Conservation (phyloP, 1,140 invertebrate species). For the Phthorimaea operculella region DNA sequence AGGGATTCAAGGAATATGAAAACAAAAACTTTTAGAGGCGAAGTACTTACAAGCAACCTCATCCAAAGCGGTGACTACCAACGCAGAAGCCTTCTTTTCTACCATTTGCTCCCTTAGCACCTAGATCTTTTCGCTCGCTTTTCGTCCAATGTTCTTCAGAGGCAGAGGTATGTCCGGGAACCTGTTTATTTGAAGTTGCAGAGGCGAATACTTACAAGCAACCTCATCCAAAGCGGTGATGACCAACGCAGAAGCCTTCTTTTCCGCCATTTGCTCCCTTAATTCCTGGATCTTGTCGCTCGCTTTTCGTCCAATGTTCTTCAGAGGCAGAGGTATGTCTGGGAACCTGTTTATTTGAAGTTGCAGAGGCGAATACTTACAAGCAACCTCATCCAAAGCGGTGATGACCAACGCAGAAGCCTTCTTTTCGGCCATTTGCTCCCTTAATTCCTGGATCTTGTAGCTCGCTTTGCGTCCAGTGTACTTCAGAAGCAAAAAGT, state of each 20-base stretch:
- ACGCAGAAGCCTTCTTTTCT: conserved; percentile 73
- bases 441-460: conserved; percentile 77
- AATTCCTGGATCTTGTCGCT: conserved; percentile 78
- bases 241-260: conserved; percentile 76
- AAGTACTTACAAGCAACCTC: conserved; percentile 85
- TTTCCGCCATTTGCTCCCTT: conserved; percentile 77
- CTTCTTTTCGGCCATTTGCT: conserved; percentile 78
- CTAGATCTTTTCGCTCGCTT: conserved; percentile 76
- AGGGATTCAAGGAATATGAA: too few species aligned
- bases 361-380: conserved; percentile 69
- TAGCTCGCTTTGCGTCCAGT: conserved; percentile 71
- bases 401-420: conserved; percentile 81
- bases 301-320: too few species aligned
- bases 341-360: too few species aligned
- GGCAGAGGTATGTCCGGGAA: too few species aligned
- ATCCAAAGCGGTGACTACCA: conserved; percentile 90
- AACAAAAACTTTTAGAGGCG: too few species aligned
- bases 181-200: too few species aligned
- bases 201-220: conserved; percentile 77
- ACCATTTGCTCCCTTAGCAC: conserved; percentile 77
- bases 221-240: conserved; percentile 91
- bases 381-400: conserved; percentile 92
- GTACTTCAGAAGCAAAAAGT: too few species aligned
- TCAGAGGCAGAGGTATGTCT: too few species aligned
- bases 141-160: too few species aligned